Base-by-base conservation (phyloP, 2,888 invertebrate species). In the Folsomia candida region DNA sequence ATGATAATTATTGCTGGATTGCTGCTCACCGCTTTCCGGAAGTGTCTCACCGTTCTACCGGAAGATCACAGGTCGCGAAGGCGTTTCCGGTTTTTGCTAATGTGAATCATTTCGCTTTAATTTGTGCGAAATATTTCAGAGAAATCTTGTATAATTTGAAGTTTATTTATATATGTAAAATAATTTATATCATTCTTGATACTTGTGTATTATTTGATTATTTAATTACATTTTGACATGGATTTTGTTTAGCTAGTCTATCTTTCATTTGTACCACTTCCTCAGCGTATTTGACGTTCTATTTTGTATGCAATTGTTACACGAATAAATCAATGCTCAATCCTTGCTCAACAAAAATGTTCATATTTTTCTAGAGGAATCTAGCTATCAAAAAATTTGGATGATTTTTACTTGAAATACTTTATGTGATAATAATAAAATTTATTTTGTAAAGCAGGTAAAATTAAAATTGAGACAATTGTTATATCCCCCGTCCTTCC, bases 11-110 rank as follows among this genome's bases (percentile, higher is more conserved):
- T 70, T n/a, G 51, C 62, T 24, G 70, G 70, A 1, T 18, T 70
- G n/a, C 26, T 70, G 28, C 70, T 70, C n/a, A 70, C 70, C 0
- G 70, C 70, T n/a, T 26, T 70, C 20, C 60, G 70, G 29, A 70
- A 70, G 54, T 67, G 61, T 54, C 60, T 70, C 18, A 61, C 27
- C 18, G 51, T n/a, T 9, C 62, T 70, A 3, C 67, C 70, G 4
- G 22, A 58, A 24, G 70, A 70, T 2, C 26, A 61, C 22, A 54
- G 26, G 24, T 25, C 18, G 1, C 66, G 62, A 25, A 51, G 37
- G 29, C 24, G 62, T 20, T 60, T 69, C n/a, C 29, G 59, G 59
- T 69, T 37, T 59, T 47, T 69, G 28, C 9, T 69, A 14, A 47
- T 47, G 22, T 64, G 14, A 14, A n/a, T n/a, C n/a, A n/a, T n/a